A percentile compares a stretch with the other conserved stretches of the same genome.
Conservation (phyloP, 2,888 invertebrate genomes). For the Dasypogon diadema region DNA sequence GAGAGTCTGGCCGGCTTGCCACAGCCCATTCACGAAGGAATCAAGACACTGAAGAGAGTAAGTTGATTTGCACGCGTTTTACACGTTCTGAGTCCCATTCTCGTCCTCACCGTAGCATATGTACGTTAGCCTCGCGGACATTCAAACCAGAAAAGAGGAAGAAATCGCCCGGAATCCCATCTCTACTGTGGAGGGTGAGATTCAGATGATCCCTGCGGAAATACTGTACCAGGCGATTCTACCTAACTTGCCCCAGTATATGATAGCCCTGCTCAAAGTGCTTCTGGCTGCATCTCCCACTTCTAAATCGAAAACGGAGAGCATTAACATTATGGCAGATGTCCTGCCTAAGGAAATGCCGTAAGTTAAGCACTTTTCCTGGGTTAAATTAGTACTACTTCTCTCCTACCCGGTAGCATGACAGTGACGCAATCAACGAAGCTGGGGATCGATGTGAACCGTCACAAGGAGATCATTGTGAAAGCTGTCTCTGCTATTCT, state of each 20-base stretch:
- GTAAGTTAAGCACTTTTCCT: too few species aligned
- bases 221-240: conserved; percentile 93
- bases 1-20: conserved; percentile 94
- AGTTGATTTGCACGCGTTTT: neutral
- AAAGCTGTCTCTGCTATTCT: conserved; percentile 94
- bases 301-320: conserved; percentile 98
- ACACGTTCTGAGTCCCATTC: neutral
- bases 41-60: conserved; percentile 85
- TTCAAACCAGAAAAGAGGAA: conserved; percentile 91
- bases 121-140: conserved; percentile 92
- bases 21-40: conserved; percentile 96
- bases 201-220: conserved; percentile 87
- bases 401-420: too few species aligned
- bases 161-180: conserved; percentile 92
- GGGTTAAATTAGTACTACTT: too few species aligned
- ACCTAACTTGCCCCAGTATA: conserved; percentile 96
- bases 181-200: conserved; percentile 83
- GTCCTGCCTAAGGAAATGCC: conserved; percentile 98
- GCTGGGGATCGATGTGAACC: conserved; percentile 95
- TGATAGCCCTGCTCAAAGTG: conserved; percentile 97
- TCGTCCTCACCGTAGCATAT: conserved; percentile 77
- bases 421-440: conserved; percentile 95
- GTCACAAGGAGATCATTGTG: conserved; percentile 98
- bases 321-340: conserved; percentile 98
- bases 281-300: conserved; percentile 97